Conservation (phyloP, 2,113 vertebrate genomes). For the Macaca mulatta region DNA sequence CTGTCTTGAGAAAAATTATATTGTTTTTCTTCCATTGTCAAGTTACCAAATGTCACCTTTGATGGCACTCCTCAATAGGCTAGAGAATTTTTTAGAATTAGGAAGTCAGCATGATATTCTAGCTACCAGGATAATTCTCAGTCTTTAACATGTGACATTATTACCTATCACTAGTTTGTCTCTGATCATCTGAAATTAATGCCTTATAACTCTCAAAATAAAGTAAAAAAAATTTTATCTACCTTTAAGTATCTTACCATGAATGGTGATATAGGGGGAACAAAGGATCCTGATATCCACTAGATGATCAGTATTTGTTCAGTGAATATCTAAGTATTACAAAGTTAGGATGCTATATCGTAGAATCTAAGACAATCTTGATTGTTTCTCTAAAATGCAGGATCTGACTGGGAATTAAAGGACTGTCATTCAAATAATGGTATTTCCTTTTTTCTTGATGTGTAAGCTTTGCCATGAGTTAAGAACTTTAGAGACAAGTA, state of each 20-base stretch:
- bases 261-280: background rate
- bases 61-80: background rate
- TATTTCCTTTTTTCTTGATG: background rate
- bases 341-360: background rate
- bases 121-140: background rate
- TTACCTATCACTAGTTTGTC: background rate
- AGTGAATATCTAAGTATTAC: background rate
- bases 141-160: background rate
- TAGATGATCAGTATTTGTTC: background rate
- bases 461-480: background rate
- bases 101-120: background rate
- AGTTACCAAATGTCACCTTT: background rate
- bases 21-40: background rate
- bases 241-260: background rate
- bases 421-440: background rate
- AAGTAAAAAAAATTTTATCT: background rate
- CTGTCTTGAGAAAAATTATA: background rate
- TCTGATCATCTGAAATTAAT: background rate
- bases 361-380: background rate
- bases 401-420: background rate
- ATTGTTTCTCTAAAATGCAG: background rate
- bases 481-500: background rate
- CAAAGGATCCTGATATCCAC: background rate
- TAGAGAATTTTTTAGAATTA: background rate
- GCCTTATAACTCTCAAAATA: background rate